Percentiles rank a stretch among this genome's conserved stretches.
These are phyloP conservation scores for Percina caprodes DNA, from an alignment of 2,113 vertebrate species.

Conservation along the genomic window DNA sequence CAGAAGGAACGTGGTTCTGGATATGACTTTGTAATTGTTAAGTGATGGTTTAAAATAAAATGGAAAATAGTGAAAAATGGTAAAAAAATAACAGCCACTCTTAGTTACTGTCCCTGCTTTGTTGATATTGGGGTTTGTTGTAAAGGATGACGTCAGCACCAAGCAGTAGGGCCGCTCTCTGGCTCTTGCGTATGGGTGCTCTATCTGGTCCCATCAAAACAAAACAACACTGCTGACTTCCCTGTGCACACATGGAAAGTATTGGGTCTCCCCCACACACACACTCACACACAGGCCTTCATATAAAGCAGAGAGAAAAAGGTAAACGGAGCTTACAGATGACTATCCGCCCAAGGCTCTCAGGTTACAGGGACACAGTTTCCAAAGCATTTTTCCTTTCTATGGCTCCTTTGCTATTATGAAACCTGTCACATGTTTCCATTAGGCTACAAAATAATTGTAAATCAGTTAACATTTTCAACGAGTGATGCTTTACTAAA, in stretches of 20 bases:
- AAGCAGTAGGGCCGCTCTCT: conserved; percentile 29
- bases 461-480: conserved; percentile 32
- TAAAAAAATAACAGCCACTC: conserved; percentile 51
- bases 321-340: conserved; percentile 78
- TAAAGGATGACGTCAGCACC: conserved; percentile 60
- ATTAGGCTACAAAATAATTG: conserved; percentile 34
- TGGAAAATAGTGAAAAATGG: conserved; percentile 51
- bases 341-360: conserved; percentile 62
- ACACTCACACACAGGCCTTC: conserved; percentile 12
- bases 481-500: conserved; percentile 13
- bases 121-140: conserved; percentile 61
- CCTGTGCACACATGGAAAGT: conserved; percentile 72
- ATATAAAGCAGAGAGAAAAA: conserved; percentile 54
- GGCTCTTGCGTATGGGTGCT: conserved; percentile 55
- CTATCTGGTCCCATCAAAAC: conserved; percentile 74
- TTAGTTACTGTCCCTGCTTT: conserved; percentile 57
- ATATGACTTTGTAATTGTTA: conserved; percentile 42
- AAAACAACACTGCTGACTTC: conserved; percentile 59
- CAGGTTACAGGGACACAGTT: conserved; percentile 73
- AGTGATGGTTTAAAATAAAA: conserved; percentile 15
- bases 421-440: conserved; percentile 56
- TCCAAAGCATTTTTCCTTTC: conserved; percentile 74
- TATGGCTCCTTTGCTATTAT: conserved; percentile 40
- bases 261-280: conserved; percentile 53
- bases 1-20: conserved; percentile 30